A percentile compares a stretch with the other conserved stretches of the same genome.
phyloP scores from a whole-genome alignment of 2,888 invertebrate genomes.

The Ectobius pallidus region DNA sequence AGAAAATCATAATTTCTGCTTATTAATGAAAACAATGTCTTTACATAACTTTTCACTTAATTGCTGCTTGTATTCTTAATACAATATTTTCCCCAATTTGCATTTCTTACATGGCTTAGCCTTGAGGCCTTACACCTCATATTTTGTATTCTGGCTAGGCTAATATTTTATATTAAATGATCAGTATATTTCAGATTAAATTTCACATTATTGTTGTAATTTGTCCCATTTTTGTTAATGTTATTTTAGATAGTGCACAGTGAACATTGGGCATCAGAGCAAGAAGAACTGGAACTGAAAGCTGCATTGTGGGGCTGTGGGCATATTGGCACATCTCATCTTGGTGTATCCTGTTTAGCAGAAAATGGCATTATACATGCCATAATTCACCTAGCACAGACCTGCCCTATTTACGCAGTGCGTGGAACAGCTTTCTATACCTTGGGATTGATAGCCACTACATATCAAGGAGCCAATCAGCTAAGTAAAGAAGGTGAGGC shows the following conservation, averaged over 20 bases:
- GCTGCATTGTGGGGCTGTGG: constrained; percentile 88
- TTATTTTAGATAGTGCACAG: constrained; percentile 52
- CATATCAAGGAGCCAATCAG: constrained; percentile 74
- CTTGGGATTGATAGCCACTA: constrained; percentile 84
- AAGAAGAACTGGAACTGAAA: constrained; percentile 79
- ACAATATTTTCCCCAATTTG: too few species aligned
- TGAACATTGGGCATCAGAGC: constrained; percentile 67
- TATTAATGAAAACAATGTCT: too few species aligned
- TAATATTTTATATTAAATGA: too few species aligned
- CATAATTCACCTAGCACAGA: constrained; percentile 72
- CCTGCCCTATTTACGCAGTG: constrained; percentile 83
- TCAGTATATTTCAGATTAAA: too few species aligned
- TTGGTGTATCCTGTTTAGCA: constrained; percentile 77
- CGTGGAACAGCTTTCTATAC: constrained; percentile 89
- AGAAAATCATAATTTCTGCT: too few species aligned
- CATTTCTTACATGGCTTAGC: too few species aligned
- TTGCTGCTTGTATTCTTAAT: too few species aligned
- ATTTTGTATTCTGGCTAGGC: too few species aligned
- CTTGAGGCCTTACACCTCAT: too few species aligned
- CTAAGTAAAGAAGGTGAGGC: constrained; percentile 40
- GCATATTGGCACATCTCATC: constrained; percentile 77
- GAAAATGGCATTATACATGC: constrained; percentile 58
- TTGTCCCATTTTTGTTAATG: too few species aligned
- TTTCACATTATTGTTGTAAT: too few species aligned
- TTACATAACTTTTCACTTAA: too few species aligned